Evolutionary conservation across 2,888 invertebrate species (phyloP).

Genomic region (Lasioglossum lativentre): DNA sequence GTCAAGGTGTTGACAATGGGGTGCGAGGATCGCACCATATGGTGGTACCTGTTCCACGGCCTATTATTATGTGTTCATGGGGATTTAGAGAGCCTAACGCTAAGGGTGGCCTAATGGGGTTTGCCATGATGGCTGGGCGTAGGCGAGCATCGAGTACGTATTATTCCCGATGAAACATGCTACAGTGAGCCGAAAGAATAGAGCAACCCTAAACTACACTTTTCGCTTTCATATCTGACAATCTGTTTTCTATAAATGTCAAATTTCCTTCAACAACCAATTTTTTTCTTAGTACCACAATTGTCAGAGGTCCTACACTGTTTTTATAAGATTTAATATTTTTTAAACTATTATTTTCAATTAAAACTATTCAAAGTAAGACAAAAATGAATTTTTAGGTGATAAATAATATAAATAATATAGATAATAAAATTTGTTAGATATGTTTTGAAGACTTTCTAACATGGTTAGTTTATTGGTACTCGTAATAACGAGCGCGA

Average conservation of each 20-base stretch:
- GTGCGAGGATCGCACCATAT: conserved; percentile 77
- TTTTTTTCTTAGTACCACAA: not conserved
- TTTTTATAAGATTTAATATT: not conserved
- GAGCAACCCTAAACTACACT: conserved; percentile 15
- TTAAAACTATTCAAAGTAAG: not conserved
- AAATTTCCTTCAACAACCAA: not conserved
- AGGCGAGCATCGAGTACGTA: conserved; percentile 53
- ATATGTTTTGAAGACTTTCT: no score
- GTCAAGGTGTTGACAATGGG: conserved; percentile 76
- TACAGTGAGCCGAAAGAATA: conserved; percentile 47
- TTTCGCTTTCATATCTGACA: not conserved
- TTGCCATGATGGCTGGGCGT: conserved; percentile 64
- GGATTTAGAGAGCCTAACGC: conserved; percentile 79
- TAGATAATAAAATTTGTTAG: no score
- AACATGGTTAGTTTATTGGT: no score
- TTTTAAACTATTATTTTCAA: not conserved
- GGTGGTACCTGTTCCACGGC: conserved; percentile 82
- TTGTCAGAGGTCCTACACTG: not conserved
- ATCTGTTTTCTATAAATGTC: not conserved
- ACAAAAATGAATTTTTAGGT: no score
- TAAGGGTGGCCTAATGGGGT: conserved; percentile 76
- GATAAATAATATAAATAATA: no score
- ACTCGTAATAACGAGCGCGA: no score
- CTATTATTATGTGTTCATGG: conserved; percentile 82
- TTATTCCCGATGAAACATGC: conserved; percentile 42